These are phyloP conservation scores for Cavia porcellus DNA, from an alignment of 2,113 vertebrate species.

Conservation along the genomic window DNA sequence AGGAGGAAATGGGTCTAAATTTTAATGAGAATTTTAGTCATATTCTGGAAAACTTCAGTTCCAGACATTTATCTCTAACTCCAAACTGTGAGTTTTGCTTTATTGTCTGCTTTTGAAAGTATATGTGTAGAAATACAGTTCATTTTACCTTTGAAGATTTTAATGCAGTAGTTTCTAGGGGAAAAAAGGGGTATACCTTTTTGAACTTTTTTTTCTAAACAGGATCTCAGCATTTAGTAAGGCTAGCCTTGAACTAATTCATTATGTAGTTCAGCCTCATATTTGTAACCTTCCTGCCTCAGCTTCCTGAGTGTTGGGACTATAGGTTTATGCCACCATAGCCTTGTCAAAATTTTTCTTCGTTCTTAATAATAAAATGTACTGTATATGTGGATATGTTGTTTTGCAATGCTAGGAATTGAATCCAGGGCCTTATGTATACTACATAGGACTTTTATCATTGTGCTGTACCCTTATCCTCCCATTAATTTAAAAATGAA, in stretches of 20 bases:
- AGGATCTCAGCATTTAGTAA: background rate
- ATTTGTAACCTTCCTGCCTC: background rate
- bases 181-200: background rate
- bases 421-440: background rate
- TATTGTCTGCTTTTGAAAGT: conserved; percentile 9
- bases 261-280: background rate
- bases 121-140: background rate
- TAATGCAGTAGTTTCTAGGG: conserved; percentile 33
- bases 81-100: background rate
- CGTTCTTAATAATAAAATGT: background rate
- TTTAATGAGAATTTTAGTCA: conserved; percentile 42
- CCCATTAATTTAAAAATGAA: conserved; percentile 31
- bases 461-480: background rate
- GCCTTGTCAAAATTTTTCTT: background rate
- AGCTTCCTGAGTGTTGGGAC: background rate
- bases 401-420: background rate
- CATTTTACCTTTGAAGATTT: background rate
- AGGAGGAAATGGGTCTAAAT: background rate
- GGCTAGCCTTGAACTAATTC: background rate
- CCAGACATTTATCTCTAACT: background rate
- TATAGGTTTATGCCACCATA: background rate
- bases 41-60: conserved; percentile 19
- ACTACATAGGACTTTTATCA: background rate
- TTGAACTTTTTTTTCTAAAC: background rate
- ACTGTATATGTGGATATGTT: background rate